Base-by-base conservation (phyloP, 2,888 invertebrate species). In the Hanleya hanleyi region DNA sequence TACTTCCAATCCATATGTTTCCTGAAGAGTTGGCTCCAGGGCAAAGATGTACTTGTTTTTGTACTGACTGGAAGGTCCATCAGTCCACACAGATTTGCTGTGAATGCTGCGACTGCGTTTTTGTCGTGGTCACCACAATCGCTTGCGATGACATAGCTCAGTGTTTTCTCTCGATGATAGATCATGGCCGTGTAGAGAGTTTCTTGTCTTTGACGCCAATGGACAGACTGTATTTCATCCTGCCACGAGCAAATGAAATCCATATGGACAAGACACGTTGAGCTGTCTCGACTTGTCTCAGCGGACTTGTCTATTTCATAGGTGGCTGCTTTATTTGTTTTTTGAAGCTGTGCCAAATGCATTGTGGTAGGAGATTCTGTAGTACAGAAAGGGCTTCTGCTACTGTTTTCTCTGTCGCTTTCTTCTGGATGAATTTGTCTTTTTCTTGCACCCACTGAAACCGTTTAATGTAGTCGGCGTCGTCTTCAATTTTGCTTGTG, bases 191-290 rank as follows among this genome's bases (percentile, higher is more conserved):
- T 73, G 64, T 33, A 73, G 15, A 73, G 36, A 2, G 69, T 62
- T 9, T 69, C 61, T 36, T 71, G 67, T n/a, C 49, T 36, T 35
- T 71, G 67, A 26, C 49, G 26, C 74, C 74, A 74, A 38, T 74
- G 71, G 9, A 68, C 74, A 32, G 61, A 41, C 35, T 74, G 74
- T 26, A 74, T 71, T 33, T 66, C 74, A 50, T 74, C 70, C 38
- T 75, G 69, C 29, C 61, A 37, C 1, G n/a, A n/a, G n/a, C 49
- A 32, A 7, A 69, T 12, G 50, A 73, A 73, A 66, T 75, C 73
- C 36, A 75, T 66, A 22, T 75, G 72, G 18, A 75, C 18, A 15
- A 75, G 35, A 35, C 66, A 64, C 15, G 33, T 22, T 6, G 22
- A 38, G 49, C 70, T 70, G 62, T 38, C 33, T 29, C 12, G 37